Evolutionary conservation across 2,888 invertebrate species (phyloP).

Genomic region (Melanostoma mellinum): DNA sequence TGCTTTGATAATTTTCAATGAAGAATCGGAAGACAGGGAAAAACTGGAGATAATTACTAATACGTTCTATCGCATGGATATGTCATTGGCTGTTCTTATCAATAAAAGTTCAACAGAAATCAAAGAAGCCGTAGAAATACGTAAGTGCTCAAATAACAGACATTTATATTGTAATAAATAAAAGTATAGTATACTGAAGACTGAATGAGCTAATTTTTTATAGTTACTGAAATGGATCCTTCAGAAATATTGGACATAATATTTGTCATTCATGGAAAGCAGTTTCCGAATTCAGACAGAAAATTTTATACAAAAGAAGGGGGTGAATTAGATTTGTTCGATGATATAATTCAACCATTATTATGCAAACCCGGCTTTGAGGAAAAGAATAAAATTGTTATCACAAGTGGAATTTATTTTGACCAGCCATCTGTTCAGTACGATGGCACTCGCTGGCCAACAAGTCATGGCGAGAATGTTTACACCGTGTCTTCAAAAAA

Average conservation of each 20-base stretch:
- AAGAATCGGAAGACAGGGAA: constrained; percentile 9
- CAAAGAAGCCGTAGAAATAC: background rate
- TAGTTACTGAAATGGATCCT: constrained; percentile 7
- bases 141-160: background rate
- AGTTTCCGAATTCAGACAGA: background rate
- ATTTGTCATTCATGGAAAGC: constrained; percentile 16
- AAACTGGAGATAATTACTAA: background rate
- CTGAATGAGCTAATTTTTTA: background rate
- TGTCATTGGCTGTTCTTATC: background rate
- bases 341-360: background rate
- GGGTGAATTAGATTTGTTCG: background rate
- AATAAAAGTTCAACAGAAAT: constrained; percentile 18
- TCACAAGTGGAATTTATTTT: background rate
- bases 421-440: no score
- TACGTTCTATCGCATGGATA: constrained; percentile 22
- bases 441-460: no score
- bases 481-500: background rate
- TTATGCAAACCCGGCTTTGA: background rate
- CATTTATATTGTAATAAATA: background rate
- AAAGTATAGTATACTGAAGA: no score
- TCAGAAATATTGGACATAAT: constrained; percentile 18
- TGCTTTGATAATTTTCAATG: constrained; percentile 33
- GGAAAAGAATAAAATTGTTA: constrained; percentile 6
- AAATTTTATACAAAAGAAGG: background rate
- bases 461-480: background rate